These are phyloP conservation scores for Formica exsecta DNA, from an alignment of 1,140 invertebrate species.

Conservation along the genomic window DNA sequence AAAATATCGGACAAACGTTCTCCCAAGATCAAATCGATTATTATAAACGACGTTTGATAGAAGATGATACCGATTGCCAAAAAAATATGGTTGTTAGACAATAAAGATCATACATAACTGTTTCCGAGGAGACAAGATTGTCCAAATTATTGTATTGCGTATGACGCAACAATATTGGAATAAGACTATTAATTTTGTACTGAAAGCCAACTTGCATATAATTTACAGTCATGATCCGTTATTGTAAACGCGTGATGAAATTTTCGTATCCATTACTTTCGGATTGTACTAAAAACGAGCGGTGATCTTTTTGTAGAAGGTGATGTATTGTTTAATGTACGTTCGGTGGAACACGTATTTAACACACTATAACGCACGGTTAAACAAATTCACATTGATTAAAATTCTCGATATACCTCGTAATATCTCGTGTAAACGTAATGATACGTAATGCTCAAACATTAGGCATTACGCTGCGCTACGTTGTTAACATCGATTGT, in stretches of 20 bases:
- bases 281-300: background rate
- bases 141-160: too few relatives aligned
- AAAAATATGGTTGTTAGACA: too few relatives aligned
- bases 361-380: background rate
- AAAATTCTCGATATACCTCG: background rate
- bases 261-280: slow-evolving; percentile 12
- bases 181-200: background rate
- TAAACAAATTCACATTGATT: slow-evolving; percentile 2
- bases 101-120: too few relatives aligned
- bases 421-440: slow-evolving; percentile 16
- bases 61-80: too few relatives aligned
- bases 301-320: background rate
- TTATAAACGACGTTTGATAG: too few relatives aligned
- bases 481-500: background rate
- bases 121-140: too few relatives aligned
- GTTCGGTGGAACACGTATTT: background rate
- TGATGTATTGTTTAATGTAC: background rate
- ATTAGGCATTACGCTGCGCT: background rate
- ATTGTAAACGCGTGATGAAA: background rate
- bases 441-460: slow-evolving; percentile 18
- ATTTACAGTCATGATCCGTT: background rate
- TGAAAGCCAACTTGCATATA: background rate
- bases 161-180: too few relatives aligned
- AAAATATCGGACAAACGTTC: too few relatives aligned
- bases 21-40: too few relatives aligned